Percentiles rank a stretch among this genome's conserved stretches.
Conservation (phyloP, 2,113 vertebrate species). For the Pseudonaja textilis region DNA sequence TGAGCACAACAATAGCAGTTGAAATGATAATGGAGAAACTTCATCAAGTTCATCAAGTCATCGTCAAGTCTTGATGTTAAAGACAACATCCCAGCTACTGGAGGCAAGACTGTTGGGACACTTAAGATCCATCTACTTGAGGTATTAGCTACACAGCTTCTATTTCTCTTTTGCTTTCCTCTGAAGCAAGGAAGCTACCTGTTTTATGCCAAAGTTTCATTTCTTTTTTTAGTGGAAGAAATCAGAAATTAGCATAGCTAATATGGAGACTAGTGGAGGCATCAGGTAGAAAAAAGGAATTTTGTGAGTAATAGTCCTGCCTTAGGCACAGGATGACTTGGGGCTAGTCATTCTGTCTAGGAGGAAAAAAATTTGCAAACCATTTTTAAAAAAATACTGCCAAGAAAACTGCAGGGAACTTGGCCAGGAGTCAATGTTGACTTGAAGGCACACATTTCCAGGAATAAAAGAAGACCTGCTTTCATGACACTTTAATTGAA, state of each 20-base stretch:
- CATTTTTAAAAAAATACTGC: not conserved
- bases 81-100: not conserved
- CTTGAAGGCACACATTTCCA: not conserved
- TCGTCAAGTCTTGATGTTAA: not conserved
- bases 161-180: not conserved
- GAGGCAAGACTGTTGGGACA: too few relatives aligned
- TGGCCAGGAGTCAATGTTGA: not conserved
- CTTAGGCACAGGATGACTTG: not conserved
- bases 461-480: not conserved
- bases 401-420: not conserved
- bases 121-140: not conserved
- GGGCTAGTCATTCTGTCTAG: not conserved
- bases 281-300: not conserved
- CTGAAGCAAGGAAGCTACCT: not conserved
- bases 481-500: not conserved
- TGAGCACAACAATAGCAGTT: not conserved
- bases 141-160: not conserved
- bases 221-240: not conserved
- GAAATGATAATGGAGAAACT: not conserved
- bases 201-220: not conserved
- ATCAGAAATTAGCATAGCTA: not conserved
- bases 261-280: not conserved
- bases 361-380: not conserved
- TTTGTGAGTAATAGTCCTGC: not conserved
- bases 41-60: too few relatives aligned